Percentiles rank a stretch among this genome's conserved stretches.
Conservation (phyloP, 1,140 invertebrate genomes). For the Apis laboriosa region DNA sequence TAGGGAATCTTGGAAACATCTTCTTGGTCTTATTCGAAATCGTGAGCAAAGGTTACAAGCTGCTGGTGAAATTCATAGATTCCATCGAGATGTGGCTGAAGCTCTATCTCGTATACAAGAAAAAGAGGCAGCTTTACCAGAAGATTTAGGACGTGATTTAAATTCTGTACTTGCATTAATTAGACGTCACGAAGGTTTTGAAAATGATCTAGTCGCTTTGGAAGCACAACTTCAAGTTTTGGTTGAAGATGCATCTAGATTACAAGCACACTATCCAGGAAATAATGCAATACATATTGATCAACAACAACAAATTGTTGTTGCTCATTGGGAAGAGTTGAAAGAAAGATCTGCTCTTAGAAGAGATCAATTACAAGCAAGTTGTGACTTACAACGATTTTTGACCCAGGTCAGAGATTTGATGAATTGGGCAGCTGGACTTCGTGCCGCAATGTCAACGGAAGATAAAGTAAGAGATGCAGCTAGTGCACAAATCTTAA, state of each 20-base stretch:
- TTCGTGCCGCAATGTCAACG: slow-evolving; percentile 89
- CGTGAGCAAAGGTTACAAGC: slow-evolving; percentile 93
- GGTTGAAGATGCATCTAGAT: slow-evolving; percentile 93
- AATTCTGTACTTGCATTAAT: slow-evolving; percentile 92
- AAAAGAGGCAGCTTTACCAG: slow-evolving; percentile 91
- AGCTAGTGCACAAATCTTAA: slow-evolving; percentile 91
- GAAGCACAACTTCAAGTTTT: slow-evolving; percentile 96
- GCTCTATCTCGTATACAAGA: slow-evolving; percentile 94
- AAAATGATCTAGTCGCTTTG: slow-evolving; percentile 96
- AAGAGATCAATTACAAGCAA: slow-evolving; percentile 91
- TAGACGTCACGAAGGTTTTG: slow-evolving; percentile 95
- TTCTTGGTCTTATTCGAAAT: slow-evolving; percentile 92
- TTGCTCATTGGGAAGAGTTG: slow-evolving; percentile 93
- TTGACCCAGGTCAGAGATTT: slow-evolving; percentile 91
- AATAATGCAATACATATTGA: slow-evolving; percentile 94
- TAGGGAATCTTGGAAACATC: slow-evolving; percentile 93
- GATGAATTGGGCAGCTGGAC: slow-evolving; percentile 91
- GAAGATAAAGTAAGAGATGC: slow-evolving; percentile 93
- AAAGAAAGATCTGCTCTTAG: slow-evolving; percentile 90
- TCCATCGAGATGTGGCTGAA: slow-evolving; percentile 97
- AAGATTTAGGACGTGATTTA: slow-evolving; percentile 92
- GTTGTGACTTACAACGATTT: slow-evolving; percentile 95
- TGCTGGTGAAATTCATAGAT: slow-evolving; percentile 97
- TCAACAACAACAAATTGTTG: slow-evolving; percentile 90
- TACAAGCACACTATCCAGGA: slow-evolving; percentile 95